These are phyloP conservation scores for Phylloscopus whistleri DNA, from an alignment of 2,113 vertebrate species.

Conservation along the genomic window DNA sequence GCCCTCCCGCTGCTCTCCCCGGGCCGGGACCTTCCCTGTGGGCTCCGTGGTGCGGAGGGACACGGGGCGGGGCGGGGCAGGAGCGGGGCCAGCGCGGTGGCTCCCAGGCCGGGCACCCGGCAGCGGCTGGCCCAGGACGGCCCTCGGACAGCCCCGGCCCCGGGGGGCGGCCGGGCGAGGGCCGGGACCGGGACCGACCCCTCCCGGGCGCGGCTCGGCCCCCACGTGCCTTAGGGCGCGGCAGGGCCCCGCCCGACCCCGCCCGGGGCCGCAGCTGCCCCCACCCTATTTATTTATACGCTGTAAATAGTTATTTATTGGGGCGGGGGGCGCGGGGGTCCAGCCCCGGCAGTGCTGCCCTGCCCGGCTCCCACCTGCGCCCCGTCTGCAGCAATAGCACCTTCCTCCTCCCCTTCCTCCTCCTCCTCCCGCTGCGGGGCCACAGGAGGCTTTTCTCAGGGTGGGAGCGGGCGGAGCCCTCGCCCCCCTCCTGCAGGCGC, in stretches of 20 bases:
- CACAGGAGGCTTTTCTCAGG: slow-evolving; percentile 4
- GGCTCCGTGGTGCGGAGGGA: not conserved
- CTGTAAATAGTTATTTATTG: slow-evolving; percentile 70
- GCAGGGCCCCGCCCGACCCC: not conserved
- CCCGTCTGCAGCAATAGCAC: not conserved
- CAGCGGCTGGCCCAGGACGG: not conserved
- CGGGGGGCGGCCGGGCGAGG: not conserved
- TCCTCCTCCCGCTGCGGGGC: not conserved
- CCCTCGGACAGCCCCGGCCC: not conserved
- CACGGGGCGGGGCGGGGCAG: not conserved
- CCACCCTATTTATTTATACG: slow-evolving; percentile 56
- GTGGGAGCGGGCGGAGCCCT: not conserved
- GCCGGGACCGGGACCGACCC: not conserved
- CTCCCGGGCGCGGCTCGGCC: not conserved
- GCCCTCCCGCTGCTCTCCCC: not conserved
- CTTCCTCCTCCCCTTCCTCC: not conserved
- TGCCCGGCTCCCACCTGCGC: not conserved
- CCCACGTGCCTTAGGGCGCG: not conserved
- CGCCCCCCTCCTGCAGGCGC: not conserved
- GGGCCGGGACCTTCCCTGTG: fast-evolving
- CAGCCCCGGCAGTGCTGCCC: not conserved
- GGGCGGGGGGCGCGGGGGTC: not conserved
- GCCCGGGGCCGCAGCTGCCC: not conserved
- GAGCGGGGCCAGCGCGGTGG: fast-evolving
- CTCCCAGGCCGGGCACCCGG: not conserved